Conservation (phyloP, 2,888 invertebrate species). For the Microctonus hyperodae region DNA sequence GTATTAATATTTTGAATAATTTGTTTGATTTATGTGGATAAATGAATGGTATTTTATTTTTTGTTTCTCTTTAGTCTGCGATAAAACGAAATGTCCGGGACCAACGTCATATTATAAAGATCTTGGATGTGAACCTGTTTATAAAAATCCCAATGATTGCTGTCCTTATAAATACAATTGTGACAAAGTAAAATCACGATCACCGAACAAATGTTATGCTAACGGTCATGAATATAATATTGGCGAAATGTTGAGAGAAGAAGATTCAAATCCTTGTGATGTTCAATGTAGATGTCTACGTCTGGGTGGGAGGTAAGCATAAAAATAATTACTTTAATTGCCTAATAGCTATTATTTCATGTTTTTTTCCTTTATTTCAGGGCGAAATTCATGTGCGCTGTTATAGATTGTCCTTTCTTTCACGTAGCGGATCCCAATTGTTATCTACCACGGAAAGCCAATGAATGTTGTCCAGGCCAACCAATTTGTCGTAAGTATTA, state of each 20-base stretch:
- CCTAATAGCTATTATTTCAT: neutral
- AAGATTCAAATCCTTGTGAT: slow-evolving; percentile 50
- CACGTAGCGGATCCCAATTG: slow-evolving; percentile 35
- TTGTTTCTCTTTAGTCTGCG: slow-evolving; percentile 13
- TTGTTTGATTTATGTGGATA: neutral
- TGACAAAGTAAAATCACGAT: slow-evolving; percentile 41
- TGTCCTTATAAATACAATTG: slow-evolving; percentile 52
- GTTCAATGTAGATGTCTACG: slow-evolving; percentile 41
- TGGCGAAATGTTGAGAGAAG: slow-evolving; percentile 43
- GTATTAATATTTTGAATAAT: neutral
- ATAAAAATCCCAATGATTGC: slow-evolving; percentile 42
- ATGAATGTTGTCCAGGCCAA: slow-evolving; percentile 41
- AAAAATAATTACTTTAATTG: neutral
- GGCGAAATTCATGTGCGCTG: slow-evolving; percentile 45
- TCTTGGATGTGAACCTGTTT: slow-evolving; percentile 47
- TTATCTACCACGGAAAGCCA: slow-evolving; percentile 27
- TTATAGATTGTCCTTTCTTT: slow-evolving; percentile 42
- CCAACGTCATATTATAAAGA: slow-evolving; percentile 46
- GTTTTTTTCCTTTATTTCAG: slow-evolving; percentile 35
- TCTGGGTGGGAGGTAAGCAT: slow-evolving; percentile 39
- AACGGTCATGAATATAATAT: slow-evolving; percentile 46
- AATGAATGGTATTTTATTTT: neutral
- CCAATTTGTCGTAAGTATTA: slow-evolving; percentile 50
- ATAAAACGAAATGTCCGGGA: slow-evolving; percentile 44
- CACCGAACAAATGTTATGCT: slow-evolving; percentile 47